A percentile compares a stretch with the other conserved stretches of the same genome.
phyloP scores from a whole-genome alignment of 2,797 vertebrate species.

The Sebastes umbrosus region DNA sequence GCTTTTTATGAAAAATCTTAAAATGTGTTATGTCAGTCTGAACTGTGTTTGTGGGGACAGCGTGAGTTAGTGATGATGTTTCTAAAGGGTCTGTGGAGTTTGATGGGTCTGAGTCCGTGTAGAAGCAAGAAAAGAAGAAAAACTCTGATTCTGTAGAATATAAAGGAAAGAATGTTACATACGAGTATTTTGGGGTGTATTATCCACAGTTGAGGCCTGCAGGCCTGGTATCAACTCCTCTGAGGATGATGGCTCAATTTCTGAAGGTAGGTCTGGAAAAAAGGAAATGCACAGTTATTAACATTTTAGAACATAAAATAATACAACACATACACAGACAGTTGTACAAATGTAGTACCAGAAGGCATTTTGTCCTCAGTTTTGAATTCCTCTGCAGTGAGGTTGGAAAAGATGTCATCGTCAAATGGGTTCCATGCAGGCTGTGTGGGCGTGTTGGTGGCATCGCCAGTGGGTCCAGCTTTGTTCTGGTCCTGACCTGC shows the following conservation, averaged over 20 bases:
- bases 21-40: not conserved
- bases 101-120: not conserved
- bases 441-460: conserved; percentile 70
- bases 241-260: conserved; percentile 79
- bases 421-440: conserved; percentile 97
- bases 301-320: not conserved
- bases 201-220: conserved; percentile 70
- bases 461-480: conserved; percentile 29
- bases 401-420: conserved; percentile 93
- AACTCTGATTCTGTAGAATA: not conserved
- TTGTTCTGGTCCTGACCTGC: conserved; percentile 65
- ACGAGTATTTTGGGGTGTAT: conserved; percentile 61
- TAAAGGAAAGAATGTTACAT: not conserved
- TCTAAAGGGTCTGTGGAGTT: not conserved
- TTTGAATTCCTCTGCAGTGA: conserved; percentile 90
- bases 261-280: conserved; percentile 80
- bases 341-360: conserved; percentile 71
- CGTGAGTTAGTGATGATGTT: not conserved
- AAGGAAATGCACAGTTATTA: not conserved
- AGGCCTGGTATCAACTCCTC: conserved; percentile 92
- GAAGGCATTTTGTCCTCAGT: conserved; percentile 87
- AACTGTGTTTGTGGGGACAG: not conserved
- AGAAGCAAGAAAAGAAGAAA: not conserved
- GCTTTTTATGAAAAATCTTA: not conserved
- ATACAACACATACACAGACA: not conserved